Evolutionary conservation across 30 jellyfish, hydroid and myxozoan species (phyloP), one percentile per base, ranked within the genome.

Genomic region (Rhopilema esculentum): DNA sequence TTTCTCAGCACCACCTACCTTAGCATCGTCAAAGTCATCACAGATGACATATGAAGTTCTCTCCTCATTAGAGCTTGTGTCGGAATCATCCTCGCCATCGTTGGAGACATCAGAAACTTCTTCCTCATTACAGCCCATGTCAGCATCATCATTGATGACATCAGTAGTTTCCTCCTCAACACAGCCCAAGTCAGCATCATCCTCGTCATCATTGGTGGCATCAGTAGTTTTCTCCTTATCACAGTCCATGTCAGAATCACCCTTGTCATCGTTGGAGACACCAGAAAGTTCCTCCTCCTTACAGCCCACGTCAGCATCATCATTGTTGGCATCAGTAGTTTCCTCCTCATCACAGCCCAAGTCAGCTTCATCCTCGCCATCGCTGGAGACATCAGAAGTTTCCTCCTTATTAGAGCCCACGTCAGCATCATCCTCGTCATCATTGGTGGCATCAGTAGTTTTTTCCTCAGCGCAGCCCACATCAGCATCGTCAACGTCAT

Each of bases 231-330:
- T 24, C 8, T 63, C 72, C 26, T 24, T n/a, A 18, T 63, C 72
- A 63, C 29, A n/a, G 17, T 7, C n/a, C 8, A 6, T n/a, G 19
- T 51, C 66, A 51, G 15, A 15, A 63, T 63, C 72, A 63, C 17
- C 72, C 6, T 63, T n/a, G 4, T 24, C 72, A 63, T 2, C 72
- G 17, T 63, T 24, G 29, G 26, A 7, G 17, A 6, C 72, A 63
- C 17, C 72, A 63, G 26, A 2, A n/a, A 63, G 16, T 19, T 63
- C 72, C 8, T 63, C 72, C 26, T 63, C n/a, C 8, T 63, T n/a
- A 63, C 72, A 63, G 6, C n/a, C 72, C 8, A 63, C 72, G 29
- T 63, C 72, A 63, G 6, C 72, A 18, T 63, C 72, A 63, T 63
- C 72, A 63, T 63, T n/a, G 29, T 7, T n/a, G 8, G 4, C 72